Conservation (phyloP, 2,113 vertebrate genomes). For the Pseudopodoces humilis region DNA sequence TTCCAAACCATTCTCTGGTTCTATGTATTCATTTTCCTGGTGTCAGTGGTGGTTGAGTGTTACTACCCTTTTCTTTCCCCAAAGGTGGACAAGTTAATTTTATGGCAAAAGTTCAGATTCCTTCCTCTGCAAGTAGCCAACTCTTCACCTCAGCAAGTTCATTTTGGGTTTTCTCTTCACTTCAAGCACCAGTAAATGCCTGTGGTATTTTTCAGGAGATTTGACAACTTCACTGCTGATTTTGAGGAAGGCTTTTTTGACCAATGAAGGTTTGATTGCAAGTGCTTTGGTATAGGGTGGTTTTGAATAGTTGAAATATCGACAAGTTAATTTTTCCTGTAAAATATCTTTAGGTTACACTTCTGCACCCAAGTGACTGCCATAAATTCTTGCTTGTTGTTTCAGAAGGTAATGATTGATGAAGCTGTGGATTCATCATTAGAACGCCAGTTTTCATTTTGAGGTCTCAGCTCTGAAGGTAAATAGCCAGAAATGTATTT, state of each 20-base stretch:
- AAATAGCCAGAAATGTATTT: slow-evolving; percentile 18
- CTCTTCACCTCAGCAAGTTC: neutral
- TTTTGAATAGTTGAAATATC: neutral
- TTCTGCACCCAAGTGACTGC: neutral
- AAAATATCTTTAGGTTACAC: neutral
- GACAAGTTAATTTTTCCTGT: neutral
- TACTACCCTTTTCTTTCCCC: neutral
- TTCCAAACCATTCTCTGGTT: neutral
- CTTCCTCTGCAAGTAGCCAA: neutral
- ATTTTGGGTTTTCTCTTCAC: neutral
- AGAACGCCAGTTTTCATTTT: neutral
- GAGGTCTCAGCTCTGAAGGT: neutral
- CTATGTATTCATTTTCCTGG: neutral
- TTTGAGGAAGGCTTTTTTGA: neutral
- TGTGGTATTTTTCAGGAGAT: neutral
- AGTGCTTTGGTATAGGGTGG: neutral
- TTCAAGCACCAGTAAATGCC: neutral
- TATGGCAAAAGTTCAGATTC: neutral
- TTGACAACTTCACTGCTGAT: neutral
- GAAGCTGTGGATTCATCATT: neutral
- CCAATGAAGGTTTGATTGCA: neutral
- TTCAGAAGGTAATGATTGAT: neutral
- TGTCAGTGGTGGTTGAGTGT: neutral
- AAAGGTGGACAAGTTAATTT: neutral
- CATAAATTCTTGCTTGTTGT: neutral